Conservation (phyloP, 1,140 invertebrate species). For the Manduca sexta region DNA sequence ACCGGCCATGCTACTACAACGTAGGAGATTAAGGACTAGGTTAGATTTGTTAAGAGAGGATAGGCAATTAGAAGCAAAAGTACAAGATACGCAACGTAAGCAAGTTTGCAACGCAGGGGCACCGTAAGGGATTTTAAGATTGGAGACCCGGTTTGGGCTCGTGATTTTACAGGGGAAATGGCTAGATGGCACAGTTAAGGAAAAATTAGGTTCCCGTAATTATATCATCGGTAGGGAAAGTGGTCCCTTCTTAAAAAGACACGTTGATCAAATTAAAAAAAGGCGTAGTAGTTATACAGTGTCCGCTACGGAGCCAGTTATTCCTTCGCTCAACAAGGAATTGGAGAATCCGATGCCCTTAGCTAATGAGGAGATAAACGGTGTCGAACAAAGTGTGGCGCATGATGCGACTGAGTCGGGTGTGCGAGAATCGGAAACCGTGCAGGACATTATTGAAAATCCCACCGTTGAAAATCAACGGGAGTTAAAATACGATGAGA, state of each 20-base stretch:
- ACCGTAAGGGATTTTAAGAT: not conserved
- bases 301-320: too few relatives aligned
- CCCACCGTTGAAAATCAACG: too few relatives aligned
- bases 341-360: too few relatives aligned
- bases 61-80: not conserved
- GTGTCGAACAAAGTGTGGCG: too few relatives aligned
- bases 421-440: too few relatives aligned
- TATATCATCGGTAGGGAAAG: not conserved
- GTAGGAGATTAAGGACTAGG: slow-evolving; percentile 1
- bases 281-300: too few relatives aligned
- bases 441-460: too few relatives aligned
- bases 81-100: not conserved
- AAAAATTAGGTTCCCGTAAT: not conserved
- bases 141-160: not conserved
- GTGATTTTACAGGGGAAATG: not conserved
- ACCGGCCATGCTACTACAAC: slow-evolving; percentile 9
- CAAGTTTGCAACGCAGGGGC: not conserved
- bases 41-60: slow-evolving; percentile 5
- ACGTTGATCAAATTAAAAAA: slow-evolving; percentile 1
- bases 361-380: too few relatives aligned
- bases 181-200: not conserved
- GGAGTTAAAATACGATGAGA: too few relatives aligned
- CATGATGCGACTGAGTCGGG: too few relatives aligned
- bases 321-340: too few relatives aligned
- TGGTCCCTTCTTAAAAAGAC: not conserved